phyloP scores from a whole-genome alignment of 2,888 invertebrate species.

The Drosophila eohydei region DNA sequence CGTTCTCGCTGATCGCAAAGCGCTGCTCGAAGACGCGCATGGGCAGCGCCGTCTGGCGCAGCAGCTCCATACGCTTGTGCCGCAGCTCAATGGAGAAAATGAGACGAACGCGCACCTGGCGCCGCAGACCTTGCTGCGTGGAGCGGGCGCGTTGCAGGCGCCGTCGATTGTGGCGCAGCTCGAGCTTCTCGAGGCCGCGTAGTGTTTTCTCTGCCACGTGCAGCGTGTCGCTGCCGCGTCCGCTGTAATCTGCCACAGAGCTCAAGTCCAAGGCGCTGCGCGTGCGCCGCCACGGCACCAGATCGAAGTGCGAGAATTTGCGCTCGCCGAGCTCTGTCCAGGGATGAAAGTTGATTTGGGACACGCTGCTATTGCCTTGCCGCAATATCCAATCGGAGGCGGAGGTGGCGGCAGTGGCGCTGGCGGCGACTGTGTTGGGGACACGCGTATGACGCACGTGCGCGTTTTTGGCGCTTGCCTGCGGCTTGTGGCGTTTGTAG shows the following conservation, averaged over 20 bases:
- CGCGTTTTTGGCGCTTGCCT: constrained; percentile 78
- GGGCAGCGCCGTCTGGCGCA: constrained; percentile 76
- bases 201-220: constrained; percentile 63
- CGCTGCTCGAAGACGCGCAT: constrained; percentile 82
- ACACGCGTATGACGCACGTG: constrained; percentile 48
- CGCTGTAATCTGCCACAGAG: constrained; percentile 74
- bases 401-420: neutral
- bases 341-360: constrained; percentile 83
- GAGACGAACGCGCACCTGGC: constrained; percentile 88
- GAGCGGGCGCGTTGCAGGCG: constrained; percentile 82
- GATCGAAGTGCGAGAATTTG: constrained; percentile 83
- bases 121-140: constrained; percentile 70
- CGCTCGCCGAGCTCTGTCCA: constrained; percentile 71
- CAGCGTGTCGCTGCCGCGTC: constrained; percentile 31
- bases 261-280: constrained; percentile 76
- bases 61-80: constrained; percentile 83
- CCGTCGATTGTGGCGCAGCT: constrained; percentile 82
- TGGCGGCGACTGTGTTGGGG: neutral
- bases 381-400: constrained; percentile 83
- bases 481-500: constrained; percentile 71
- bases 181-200: constrained; percentile 79
- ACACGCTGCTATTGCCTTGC: constrained; percentile 68
- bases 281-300: constrained; percentile 84
- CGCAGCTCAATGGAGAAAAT: constrained; percentile 89
- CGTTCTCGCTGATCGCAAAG: constrained; percentile 69